Base-by-base conservation (phyloP, 2,888 invertebrate species). In the Leucozona laternaria region DNA sequence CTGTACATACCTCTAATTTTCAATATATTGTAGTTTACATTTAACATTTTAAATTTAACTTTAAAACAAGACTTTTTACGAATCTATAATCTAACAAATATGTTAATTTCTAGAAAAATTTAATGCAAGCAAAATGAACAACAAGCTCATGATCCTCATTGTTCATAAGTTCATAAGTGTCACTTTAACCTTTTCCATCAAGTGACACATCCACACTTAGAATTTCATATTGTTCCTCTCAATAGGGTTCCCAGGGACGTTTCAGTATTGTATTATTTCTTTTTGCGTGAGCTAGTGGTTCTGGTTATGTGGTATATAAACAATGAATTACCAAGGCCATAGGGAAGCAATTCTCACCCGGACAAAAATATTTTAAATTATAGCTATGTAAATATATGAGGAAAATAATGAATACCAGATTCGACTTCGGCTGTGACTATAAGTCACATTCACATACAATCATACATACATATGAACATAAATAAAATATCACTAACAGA, bases 101-200 rank as follows among this genome's bases (percentile, higher is more conserved):
- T n/a, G n/a, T n/a, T n/a, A n/a, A n/a, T n/a, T n/a, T n/a, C n/a
- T n/a, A n/a, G n/a, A n/a, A n/a, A n/a, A 28, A 31, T 31, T 31
- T 31, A 31, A 7, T 0, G 31, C n/a, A 28, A 55, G 28, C n/a
- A n/a, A 53, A 57, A 57, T 11, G 17, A 34, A 34, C 57, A 31
- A 57, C 17, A 57, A 5, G 31, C 11, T 34, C 5, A 17, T 57
- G 31, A 28, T 57, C 17, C 53, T 43, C 28, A 79, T 75, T 70
- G 71, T 48, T 48, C 17, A 48, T 57, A n/a, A 62, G 76, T 45
- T 40, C 13, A 40, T 60, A 58, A 76, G 60, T 70, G 55, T 48
- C 58, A 68, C 73, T 80, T 73, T 45, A 57, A 45, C 20, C 53
- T 68, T 60, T 82, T 58, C 11, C 66, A 73, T 40, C 22, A 66